phyloP scores from a whole-genome alignment of 2,113 vertebrate species.

The Synodontis membranacea region DNA sequence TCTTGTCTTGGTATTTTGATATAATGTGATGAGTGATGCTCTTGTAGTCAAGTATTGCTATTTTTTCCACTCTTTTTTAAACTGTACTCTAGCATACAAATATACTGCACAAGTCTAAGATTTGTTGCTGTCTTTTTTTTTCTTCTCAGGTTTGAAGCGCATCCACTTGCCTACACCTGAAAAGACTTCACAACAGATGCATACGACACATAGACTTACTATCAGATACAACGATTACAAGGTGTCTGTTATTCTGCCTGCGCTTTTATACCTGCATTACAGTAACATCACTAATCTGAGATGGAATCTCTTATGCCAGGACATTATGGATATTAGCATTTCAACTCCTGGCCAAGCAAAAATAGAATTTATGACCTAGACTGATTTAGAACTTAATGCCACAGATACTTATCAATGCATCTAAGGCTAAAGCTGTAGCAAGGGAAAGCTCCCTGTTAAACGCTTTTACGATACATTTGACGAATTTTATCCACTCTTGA shows the following conservation, averaged over 20 bases:
- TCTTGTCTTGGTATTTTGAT: constrained; percentile 29
- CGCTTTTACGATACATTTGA: constrained; percentile 14
- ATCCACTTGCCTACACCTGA: neutral
- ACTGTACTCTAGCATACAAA: neutral
- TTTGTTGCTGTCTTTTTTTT: no score
- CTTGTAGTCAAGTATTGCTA: constrained; percentile 11
- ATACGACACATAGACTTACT: neutral
- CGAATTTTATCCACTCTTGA: constrained; percentile 37
- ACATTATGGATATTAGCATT: constrained; percentile 9
- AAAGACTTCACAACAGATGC: neutral
- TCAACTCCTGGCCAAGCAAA: constrained; percentile 12
- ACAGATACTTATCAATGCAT: constrained; percentile 9
- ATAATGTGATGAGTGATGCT: constrained; percentile 41
- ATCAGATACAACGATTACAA: constrained; percentile 4
- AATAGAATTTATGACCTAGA: constrained; percentile 20
- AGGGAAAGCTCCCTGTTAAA: neutral
- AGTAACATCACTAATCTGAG: constrained; percentile 11
- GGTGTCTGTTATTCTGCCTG: neutral
- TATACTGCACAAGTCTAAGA: neutral
- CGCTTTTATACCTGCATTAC: neutral
- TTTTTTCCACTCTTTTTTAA: neutral
- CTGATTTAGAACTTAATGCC: constrained; percentile 32
- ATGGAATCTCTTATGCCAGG: neutral
- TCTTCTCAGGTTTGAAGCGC: constrained; percentile 4
- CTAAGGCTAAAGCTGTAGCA: constrained; percentile 19